These are phyloP conservation scores for Notothenia coriiceps DNA, from an alignment of 2,113 vertebrate genomes.

Conservation along the genomic window DNA sequence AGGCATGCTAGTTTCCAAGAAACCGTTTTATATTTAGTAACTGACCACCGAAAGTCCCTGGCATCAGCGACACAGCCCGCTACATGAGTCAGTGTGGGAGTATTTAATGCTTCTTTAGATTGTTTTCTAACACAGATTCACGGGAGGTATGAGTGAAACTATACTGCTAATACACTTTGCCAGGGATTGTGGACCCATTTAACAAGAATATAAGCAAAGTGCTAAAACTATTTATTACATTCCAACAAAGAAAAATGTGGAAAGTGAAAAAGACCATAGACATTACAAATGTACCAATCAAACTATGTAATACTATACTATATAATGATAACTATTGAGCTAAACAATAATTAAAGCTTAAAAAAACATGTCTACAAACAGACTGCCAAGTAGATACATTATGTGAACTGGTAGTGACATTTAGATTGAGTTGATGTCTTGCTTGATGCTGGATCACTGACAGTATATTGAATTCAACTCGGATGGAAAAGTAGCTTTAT, in stretches of 20 bases:
- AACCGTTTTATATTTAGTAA: not conserved
- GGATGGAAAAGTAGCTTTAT: not conserved
- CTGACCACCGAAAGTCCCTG: not conserved
- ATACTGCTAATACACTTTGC: not conserved
- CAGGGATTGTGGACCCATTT: not conserved
- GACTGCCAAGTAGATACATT: not conserved
- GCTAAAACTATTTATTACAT: not conserved
- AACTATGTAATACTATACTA: too few species aligned
- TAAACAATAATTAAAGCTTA: not conserved
- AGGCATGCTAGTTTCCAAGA: not conserved
- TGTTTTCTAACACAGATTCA: not conserved
- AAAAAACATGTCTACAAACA: not conserved
- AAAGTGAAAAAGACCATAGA: too few species aligned
- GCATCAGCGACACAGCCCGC: not conserved
- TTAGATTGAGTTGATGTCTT: not conserved
- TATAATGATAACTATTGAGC: not conserved
- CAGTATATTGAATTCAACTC: not conserved
- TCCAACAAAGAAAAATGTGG: too few species aligned
- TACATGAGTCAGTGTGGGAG: conserved; percentile 8
- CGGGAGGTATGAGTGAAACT: not conserved
- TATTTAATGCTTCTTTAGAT: not conserved
- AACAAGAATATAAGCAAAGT: too few species aligned
- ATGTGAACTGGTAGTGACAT: not conserved
- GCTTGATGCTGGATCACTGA: not conserved
- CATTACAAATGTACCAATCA: too few species aligned